A percentile compares a stretch with the other conserved stretches of the same genome.
Conservation (phyloP, 2,797 vertebrate genomes). For the Natrix natrix region DNA sequence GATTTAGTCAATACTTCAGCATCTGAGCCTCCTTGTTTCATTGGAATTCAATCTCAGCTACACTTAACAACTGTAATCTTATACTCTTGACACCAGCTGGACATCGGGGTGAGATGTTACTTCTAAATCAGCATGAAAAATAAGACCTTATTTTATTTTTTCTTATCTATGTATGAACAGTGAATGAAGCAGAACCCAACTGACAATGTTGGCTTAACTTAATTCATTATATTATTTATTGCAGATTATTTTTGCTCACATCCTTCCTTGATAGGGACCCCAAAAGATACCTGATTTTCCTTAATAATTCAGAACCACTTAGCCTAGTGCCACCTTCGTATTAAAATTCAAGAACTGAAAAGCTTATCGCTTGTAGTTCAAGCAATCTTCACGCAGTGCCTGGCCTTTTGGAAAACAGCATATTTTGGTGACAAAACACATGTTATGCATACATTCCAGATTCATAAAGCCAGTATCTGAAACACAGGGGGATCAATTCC, state of each 20-base stretch:
- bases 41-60: background rate
- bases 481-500: background rate
- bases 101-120: background rate
- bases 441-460: too few relatives aligned
- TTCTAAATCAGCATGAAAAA: background rate
- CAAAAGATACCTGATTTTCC: background rate
- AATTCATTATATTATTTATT: background rate
- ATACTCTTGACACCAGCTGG: background rate
- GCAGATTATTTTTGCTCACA: background rate
- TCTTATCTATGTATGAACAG: background rate
- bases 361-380: background rate
- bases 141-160: fast-evolving
- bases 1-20: background rate
- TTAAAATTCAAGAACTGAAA: background rate
- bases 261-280: background rate
- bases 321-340: background rate
- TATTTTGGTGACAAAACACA: background rate
- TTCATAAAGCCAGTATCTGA: background rate
- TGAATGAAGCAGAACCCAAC: background rate
- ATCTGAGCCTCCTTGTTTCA: background rate
- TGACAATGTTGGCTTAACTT: background rate
- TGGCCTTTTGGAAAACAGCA: background rate
- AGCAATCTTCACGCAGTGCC: background rate
- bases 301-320: background rate
- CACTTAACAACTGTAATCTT: background rate